Conservation (phyloP, 2,113 vertebrate genomes). For the Pteropus alecto region DNA sequence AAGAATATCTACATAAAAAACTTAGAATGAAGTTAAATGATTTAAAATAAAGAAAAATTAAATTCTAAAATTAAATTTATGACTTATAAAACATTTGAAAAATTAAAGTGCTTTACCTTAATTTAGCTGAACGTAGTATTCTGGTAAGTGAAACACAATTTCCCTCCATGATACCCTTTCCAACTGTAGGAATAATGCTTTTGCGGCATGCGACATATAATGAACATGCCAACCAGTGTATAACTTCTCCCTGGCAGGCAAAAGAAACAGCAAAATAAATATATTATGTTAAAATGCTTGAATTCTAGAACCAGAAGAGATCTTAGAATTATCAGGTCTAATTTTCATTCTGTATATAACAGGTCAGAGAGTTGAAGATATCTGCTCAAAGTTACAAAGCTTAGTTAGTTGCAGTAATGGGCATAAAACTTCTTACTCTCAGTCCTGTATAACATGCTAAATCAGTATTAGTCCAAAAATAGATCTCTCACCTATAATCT, state of each 20-base stretch:
- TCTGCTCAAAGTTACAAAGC: neutral
- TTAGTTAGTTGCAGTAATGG: neutral
- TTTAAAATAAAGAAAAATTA: constrained; percentile 46
- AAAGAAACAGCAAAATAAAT: constrained; percentile 34
- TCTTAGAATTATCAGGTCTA: constrained; percentile 14
- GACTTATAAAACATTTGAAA: constrained; percentile 21
- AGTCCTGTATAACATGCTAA: neutral
- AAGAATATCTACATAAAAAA: neutral
- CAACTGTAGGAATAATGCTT: constrained; percentile 93
- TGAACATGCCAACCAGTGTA: constrained; percentile 96
- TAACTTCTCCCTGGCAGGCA: constrained; percentile 89
- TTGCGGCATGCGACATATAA: constrained; percentile 96
- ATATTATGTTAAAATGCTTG: constrained; percentile 33
- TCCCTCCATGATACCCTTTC: constrained; percentile 94
- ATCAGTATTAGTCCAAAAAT: neutral
- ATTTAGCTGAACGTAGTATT: constrained; percentile 93
- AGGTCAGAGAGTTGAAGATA: neutral
- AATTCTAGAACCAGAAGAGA: constrained; percentile 22
- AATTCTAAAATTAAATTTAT: constrained; percentile 39
- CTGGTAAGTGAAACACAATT: constrained; percentile 97
- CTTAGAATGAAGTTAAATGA: neutral
- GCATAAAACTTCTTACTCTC: neutral
- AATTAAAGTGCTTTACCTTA: constrained; percentile 86
- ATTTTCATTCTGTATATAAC: constrained; percentile 1
- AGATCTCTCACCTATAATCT: neutral